Conservation (phyloP, 2,888 invertebrate species). For the Sinhomidia bicolor region DNA sequence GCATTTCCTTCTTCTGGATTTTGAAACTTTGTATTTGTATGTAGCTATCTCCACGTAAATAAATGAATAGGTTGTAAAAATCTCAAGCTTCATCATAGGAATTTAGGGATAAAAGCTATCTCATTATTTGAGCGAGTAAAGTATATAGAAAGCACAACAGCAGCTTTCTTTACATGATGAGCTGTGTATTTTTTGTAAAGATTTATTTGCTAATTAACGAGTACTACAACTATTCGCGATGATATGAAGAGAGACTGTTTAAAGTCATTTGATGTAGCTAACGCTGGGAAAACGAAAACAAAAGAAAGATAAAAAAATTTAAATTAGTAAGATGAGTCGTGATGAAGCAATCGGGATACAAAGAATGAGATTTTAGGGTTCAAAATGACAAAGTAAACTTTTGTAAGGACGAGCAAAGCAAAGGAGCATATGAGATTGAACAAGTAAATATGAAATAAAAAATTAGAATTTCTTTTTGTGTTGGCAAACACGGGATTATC, state of each 20-base stretch:
- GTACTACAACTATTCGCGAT: background rate
- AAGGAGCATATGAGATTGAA: background rate
- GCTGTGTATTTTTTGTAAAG: conserved; percentile 14
- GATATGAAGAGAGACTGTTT: background rate
- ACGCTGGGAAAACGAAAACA: background rate
- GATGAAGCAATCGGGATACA: conserved; percentile 27
- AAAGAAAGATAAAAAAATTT: conserved; percentile 6
- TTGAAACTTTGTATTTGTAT: background rate
- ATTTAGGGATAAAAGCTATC: background rate
- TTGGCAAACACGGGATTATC: background rate
- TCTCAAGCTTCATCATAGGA: background rate
- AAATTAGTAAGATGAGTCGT: conserved; percentile 18
- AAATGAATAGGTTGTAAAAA: conserved; percentile 6
- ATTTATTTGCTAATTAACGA: conserved; percentile 44
- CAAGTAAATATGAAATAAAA: background rate
- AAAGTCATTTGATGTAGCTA: no score
- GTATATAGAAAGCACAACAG: background rate
- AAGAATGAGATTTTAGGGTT: background rate
- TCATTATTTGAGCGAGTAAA: conserved; percentile 15
- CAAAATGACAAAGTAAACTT: background rate
- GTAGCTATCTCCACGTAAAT: background rate
- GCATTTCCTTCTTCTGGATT: conserved; percentile 18
- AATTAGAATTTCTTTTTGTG: background rate
- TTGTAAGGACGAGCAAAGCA: background rate
- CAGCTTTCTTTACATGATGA: conserved; percentile 8